Evolutionary conservation across 2,113 vertebrate species (phyloP).

Genomic region (Turnix velox): DNA sequence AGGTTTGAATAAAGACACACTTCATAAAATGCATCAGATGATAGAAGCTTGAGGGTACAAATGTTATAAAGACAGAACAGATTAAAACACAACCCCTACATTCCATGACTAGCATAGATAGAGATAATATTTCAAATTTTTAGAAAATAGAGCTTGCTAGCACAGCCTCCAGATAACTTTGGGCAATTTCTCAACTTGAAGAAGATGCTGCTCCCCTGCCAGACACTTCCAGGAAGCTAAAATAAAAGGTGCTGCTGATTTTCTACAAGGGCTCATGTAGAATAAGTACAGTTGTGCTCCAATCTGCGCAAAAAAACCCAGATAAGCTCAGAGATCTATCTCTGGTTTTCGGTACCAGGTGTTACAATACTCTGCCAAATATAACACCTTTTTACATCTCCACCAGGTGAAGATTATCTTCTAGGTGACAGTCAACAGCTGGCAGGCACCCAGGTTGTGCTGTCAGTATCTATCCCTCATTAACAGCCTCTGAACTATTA

Average conservation of each 20-base stretch:
- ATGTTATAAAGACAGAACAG: background rate
- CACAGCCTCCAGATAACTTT: background rate
- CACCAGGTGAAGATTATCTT: background rate
- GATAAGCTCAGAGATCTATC: background rate
- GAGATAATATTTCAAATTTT: background rate
- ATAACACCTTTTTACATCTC: background rate
- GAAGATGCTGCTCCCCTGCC: background rate
- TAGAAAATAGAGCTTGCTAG: background rate
- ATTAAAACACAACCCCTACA: background rate
- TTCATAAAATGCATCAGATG: background rate
- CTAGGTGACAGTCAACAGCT: background rate
- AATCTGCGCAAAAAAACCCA: background rate
- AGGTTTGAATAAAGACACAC: background rate
- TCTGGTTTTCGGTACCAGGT: background rate
- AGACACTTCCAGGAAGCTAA: background rate
- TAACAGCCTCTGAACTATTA: background rate
- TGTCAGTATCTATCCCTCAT: background rate
- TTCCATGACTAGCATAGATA: background rate
- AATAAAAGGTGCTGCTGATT: background rate
- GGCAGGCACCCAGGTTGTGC: background rate
- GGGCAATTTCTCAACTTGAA: background rate
- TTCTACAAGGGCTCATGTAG: background rate
- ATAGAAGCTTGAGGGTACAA: constrained; percentile 1
- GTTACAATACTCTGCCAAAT: background rate
- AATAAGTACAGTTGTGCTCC: background rate